phyloP scores from a whole-genome alignment of 2,888 invertebrate species.

The Physocephala rufipes region DNA sequence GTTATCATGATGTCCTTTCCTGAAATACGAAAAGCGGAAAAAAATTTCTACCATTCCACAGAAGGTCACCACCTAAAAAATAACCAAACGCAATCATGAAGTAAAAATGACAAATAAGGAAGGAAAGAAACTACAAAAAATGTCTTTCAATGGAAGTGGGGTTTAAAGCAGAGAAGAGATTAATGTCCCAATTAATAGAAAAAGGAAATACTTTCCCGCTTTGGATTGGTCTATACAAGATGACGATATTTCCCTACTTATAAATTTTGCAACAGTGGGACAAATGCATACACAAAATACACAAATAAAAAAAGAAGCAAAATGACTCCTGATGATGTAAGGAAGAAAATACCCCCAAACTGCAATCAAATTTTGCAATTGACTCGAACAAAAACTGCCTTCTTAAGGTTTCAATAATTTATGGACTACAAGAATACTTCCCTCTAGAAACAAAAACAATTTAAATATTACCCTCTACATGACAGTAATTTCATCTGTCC shows the following conservation, averaged over 20 bases:
- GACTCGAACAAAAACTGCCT: too few relatives aligned
- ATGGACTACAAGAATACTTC: too few relatives aligned
- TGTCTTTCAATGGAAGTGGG: neutral
- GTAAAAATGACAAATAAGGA: neutral
- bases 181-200: neutral
- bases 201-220: slow-evolving; percentile 2
- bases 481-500: too few relatives aligned
- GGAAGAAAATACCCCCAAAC: too few relatives aligned
- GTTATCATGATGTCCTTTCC: slow-evolving; percentile 17
- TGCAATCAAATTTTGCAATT: too few relatives aligned
- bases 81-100: neutral
- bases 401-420: too few relatives aligned
- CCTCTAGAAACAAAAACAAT: too few relatives aligned
- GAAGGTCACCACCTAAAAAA: neutral
- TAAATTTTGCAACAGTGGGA: slow-evolving; percentile 21
- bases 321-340: too few relatives aligned
- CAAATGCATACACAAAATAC: slow-evolving; percentile 1
- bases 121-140: neutral
- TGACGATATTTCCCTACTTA: slow-evolving; percentile 18
- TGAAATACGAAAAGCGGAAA: neutral
- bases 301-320: neutral
- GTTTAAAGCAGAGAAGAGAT: neutral
- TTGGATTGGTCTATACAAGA: slow-evolving; percentile 12
- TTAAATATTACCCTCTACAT: too few relatives aligned
- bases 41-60: neutral